phyloP scores from a whole-genome alignment of 2,888 invertebrate genomes.

The Hipparchia sbordonii region DNA sequence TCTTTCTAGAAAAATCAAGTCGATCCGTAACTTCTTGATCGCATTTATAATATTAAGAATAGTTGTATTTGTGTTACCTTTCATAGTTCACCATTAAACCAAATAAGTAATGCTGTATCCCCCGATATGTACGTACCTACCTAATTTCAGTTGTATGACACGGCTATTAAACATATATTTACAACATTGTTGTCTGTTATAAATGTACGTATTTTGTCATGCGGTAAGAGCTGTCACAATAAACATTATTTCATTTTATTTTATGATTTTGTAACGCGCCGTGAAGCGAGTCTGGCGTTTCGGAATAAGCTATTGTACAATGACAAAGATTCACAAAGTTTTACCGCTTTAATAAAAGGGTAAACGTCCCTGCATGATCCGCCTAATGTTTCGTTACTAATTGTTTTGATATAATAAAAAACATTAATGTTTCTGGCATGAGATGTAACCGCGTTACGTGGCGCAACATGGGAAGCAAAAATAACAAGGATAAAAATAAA shows the following conservation, averaged over 20 bases:
- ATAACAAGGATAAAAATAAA: background rate
- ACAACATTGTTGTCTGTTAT: slow-evolving; percentile 77
- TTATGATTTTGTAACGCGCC: slow-evolving; percentile 75
- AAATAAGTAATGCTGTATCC: too few species aligned
- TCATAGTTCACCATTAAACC: too few species aligned
- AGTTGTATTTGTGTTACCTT: too few species aligned
- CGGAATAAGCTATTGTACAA: slow-evolving; percentile 64
- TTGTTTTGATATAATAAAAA: slow-evolving; percentile 36
- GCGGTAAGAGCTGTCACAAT: slow-evolving; percentile 79
- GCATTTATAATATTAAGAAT: too few species aligned
- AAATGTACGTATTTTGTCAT: slow-evolving; percentile 76
- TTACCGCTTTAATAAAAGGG: slow-evolving; percentile 51
- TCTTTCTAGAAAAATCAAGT: too few species aligned
- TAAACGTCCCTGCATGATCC: slow-evolving; percentile 43
- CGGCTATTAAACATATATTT: slow-evolving; percentile 74
- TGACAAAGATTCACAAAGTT: slow-evolving; percentile 61
- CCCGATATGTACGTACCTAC: slow-evolving; percentile 48
- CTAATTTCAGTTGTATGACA: slow-evolving; percentile 66
- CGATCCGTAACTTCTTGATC: too few species aligned
- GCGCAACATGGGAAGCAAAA: background rate
- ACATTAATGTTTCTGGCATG: background rate
- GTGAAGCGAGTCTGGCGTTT: slow-evolving; percentile 70
- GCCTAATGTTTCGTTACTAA: slow-evolving; percentile 58
- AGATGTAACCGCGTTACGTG: background rate
- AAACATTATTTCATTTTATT: slow-evolving; percentile 78